These are phyloP conservation scores for Drosophila parthenogenetica DNA, from an alignment of 2,888 invertebrate species.

Conservation along the genomic window DNA sequence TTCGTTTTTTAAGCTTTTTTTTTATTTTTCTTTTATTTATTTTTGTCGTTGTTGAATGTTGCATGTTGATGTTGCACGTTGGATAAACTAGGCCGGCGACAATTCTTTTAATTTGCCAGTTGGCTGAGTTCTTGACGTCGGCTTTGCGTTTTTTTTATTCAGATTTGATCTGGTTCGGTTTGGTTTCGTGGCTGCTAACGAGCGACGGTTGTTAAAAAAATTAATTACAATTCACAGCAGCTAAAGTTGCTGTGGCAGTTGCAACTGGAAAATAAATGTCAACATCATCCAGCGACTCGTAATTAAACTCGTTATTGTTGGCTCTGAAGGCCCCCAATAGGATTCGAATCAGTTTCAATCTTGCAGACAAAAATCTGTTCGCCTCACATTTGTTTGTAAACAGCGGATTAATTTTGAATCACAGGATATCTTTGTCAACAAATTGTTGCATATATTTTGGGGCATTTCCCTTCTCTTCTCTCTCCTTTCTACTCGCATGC, in stretches of 20 bases:
- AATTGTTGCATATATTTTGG: constrained; percentile 75
- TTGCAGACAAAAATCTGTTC: constrained; percentile 5
- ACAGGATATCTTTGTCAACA: constrained; percentile 70
- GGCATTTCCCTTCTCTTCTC: background rate
- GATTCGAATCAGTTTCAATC: background rate
- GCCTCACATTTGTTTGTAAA: constrained; percentile 53
- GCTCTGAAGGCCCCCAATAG: constrained; percentile 1
- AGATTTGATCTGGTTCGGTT: constrained; percentile 24
- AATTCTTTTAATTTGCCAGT: constrained; percentile 75
- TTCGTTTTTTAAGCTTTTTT: constrained; percentile 13
- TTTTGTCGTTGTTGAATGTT: constrained; percentile 14
- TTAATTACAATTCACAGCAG: constrained; percentile 57
- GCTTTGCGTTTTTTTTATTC: constrained; percentile 13
- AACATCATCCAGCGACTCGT: constrained; percentile 5
- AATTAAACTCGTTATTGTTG: constrained; percentile 33
- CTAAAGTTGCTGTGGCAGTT: constrained; percentile 23
- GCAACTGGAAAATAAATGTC: constrained; percentile 27
- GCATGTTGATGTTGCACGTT: constrained; percentile 18
- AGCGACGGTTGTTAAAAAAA: constrained; percentile 57
- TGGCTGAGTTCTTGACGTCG: constrained; percentile 45
- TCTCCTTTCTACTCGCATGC: constrained; percentile 9
- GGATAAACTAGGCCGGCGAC: constrained; percentile 32
- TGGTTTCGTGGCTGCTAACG: constrained; percentile 43
- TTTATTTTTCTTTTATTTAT: constrained; percentile 13
- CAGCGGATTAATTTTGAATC: constrained; percentile 78